Base-by-base conservation (phyloP, 2,888 invertebrate genomes). In the Sturmia bella region DNA sequence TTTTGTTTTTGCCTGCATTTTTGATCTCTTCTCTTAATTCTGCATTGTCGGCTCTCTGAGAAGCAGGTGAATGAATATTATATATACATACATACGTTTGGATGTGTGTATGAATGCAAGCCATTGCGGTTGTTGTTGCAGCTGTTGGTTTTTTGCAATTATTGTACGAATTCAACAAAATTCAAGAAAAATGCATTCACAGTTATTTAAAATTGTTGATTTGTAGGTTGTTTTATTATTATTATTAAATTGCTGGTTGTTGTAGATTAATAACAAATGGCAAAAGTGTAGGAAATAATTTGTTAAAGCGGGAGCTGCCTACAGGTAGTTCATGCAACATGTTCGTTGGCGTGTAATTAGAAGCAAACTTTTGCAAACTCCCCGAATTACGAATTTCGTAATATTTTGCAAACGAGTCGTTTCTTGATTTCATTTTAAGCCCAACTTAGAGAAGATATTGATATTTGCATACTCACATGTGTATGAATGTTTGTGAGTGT, bases 121-220 rank as follows among this genome's bases (percentile, higher is more conserved):
- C n/a, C n/a, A n/a, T n/a, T n/a, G n/a, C n/a, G n/a, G n/a, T n/a
- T n/a, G n/a, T n/a, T n/a, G n/a, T n/a, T n/a, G n/a, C n/a, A n/a
- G n/a, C n/a, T n/a, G n/a, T n/a, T n/a, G n/a, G n/a, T 39, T 54
- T 15, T 52, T 56, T 73, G 43, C 37, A 21, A 43, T 64, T 61
- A 48, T 72, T 72, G 24, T 27, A 41, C n/a, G n/a, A n/a, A n/a
- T 56, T 57, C 13, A 57, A 54, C 64, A 50, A 13, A 74, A 64
- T n/a, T n/a, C n/a, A n/a, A n/a, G n/a, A n/a, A n/a, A n/a, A 69
- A 69, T 76, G 72, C 66, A 80, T 76, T 72, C 76, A 82, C 69
- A 73, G 73, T 78, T 78, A 77, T 52, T 57, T 77, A 19, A 45
- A 78, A 54, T 54, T 73, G 39, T 61, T 6, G 66, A 37, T 73